phyloP scores from a whole-genome alignment of 2,797 vertebrate species.

The Dryobates pubescens region DNA sequence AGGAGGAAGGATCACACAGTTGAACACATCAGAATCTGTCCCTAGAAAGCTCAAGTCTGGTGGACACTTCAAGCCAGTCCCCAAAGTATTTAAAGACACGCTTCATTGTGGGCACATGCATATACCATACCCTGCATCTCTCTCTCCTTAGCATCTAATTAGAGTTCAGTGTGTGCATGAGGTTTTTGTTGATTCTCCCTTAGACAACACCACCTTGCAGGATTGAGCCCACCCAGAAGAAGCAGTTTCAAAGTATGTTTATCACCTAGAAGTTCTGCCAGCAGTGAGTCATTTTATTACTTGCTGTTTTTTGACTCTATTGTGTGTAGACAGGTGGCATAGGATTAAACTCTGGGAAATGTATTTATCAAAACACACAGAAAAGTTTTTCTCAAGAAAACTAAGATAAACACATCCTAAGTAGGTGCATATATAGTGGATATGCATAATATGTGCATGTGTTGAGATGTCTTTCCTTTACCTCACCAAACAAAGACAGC shows the following conservation, averaged over 20 bases:
- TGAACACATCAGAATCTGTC: not conserved
- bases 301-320: not conserved
- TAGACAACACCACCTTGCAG: not conserved
- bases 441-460: not conserved
- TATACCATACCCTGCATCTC: not conserved
- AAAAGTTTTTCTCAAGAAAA: not conserved
- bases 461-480: not conserved
- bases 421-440: not conserved
- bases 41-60: not conserved
- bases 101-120: not conserved
- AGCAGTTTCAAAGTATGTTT: not conserved
- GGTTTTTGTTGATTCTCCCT: not conserved
- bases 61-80: not conserved
- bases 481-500: not conserved
- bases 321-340: not conserved
- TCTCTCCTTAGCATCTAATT: not conserved
- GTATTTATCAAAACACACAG: not conserved
- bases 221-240: not conserved
- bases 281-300: not conserved
- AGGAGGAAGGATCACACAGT: not conserved
- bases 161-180: not conserved
- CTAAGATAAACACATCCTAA: not conserved
- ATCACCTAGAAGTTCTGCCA: not conserved
- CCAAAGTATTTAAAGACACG: not conserved
- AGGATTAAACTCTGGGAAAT: not conserved